Evolutionary conservation across 2,113 vertebrate species (phyloP).

Genomic region (Myocastor coypus): DNA sequence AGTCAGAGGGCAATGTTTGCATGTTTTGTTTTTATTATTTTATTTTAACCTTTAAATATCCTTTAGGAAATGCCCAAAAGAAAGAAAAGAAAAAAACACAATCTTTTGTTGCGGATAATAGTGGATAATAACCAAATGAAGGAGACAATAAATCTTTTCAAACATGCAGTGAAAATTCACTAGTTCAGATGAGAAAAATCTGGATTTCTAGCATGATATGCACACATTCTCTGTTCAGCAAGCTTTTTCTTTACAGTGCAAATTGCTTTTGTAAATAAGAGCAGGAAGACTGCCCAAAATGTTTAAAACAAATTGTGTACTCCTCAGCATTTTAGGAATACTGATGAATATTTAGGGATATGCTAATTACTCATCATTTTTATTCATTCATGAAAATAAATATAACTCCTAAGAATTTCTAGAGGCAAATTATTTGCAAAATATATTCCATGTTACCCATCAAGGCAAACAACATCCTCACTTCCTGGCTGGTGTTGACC

Average conservation of each 20-base stretch:
- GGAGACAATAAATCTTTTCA: slow-evolving; percentile 18
- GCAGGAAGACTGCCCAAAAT: slow-evolving; percentile 23
- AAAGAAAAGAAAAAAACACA: background rate
- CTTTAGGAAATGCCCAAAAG: slow-evolving; percentile 39
- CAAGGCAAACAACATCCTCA: background rate
- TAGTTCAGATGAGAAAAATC: slow-evolving; percentile 26
- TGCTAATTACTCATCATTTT: slow-evolving; percentile 67
- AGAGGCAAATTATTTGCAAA: background rate
- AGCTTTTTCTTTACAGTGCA: slow-evolving; percentile 69
- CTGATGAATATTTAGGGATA: slow-evolving; percentile 68
- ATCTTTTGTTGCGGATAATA: background rate
- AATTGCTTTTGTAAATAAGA: slow-evolving; percentile 73
- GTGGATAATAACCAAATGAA: background rate
- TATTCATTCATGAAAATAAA: slow-evolving; percentile 64
- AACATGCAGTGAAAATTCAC: background rate
- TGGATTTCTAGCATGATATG: slow-evolving; percentile 7
- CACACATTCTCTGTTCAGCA: slow-evolving; percentile 2
- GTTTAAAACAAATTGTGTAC: slow-evolving; percentile 60
- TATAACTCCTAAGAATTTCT: slow-evolving; percentile 6
- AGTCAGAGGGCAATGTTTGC: background rate
- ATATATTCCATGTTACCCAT: background rate
- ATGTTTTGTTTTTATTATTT: slow-evolving; percentile 35
- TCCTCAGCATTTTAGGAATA: slow-evolving; percentile 57
- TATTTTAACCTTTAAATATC: background rate
- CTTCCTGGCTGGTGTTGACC: background rate